Percentiles rank a stretch among this genome's conserved stretches.
These are phyloP conservation scores for Sacculina carcini DNA, from an alignment of 2,888 invertebrate genomes.

Conservation along the genomic window DNA sequence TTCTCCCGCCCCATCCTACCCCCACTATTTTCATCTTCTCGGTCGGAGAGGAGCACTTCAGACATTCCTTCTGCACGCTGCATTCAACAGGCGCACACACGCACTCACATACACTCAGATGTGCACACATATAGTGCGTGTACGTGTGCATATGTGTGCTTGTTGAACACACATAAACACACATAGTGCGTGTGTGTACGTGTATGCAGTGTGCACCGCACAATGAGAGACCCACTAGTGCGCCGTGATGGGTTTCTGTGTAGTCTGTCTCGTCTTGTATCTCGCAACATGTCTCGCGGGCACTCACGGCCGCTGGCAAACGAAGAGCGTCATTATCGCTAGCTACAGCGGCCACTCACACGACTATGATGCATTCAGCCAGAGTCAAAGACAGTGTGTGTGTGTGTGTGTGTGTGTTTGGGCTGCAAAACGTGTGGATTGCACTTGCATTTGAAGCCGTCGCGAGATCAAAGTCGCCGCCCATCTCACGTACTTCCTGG, in stretches of 20 bases:
- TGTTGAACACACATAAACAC: rapidly evolving
- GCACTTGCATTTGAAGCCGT: no score
- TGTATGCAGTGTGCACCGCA: not conserved
- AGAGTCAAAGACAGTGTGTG: no score
- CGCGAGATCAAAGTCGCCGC: no score
- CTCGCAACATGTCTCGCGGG: not conserved
- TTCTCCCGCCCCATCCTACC: no score
- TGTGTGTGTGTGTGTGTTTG: no score
- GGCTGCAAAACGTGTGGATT: no score
- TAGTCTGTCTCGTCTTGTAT: not conserved
- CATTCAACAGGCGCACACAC: not conserved
- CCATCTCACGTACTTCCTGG: no score
- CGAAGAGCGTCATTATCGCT: not conserved
- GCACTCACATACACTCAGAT: not conserved
- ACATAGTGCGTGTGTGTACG: not conserved
- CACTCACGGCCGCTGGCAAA: not conserved
- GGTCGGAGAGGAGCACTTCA: not conserved
- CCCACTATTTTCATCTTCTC: no score
- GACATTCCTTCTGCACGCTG: not conserved
- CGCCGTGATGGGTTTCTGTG: no score
- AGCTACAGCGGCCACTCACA: not conserved
- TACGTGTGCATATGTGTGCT: not conserved
- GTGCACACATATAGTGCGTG: not conserved
- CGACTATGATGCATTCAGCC: not conserved
- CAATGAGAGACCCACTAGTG: not conserved